phyloP scores from a whole-genome alignment of 2,888 invertebrate genomes.

The Allophyes oxyacanthae region DNA sequence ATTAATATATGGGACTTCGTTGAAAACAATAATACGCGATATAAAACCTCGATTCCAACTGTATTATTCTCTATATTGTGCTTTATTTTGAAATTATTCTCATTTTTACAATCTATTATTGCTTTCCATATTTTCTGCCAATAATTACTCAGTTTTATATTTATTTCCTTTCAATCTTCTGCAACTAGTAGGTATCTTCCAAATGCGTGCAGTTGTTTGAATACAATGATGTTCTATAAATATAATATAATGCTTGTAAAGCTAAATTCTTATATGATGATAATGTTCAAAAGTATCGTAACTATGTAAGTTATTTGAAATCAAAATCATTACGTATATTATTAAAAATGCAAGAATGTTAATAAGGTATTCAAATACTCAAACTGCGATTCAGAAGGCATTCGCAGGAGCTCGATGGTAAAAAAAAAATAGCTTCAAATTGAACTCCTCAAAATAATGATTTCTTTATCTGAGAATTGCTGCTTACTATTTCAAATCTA shows the following conservation, averaged over 20 bases:
- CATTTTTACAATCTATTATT: background rate
- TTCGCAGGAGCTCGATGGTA: background rate
- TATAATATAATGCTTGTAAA: background rate
- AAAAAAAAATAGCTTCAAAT: conserved; percentile 4
- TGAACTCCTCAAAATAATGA: background rate
- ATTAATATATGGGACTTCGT: no score
- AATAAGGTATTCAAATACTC: conserved; percentile 4
- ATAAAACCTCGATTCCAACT: no score
- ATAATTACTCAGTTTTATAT: background rate
- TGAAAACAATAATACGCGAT: no score
- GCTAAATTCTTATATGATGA: conserved; percentile 7
- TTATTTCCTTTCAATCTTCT: background rate
- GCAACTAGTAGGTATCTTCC: background rate
- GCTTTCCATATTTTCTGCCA: background rate
- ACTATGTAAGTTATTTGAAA: conserved; percentile 4
- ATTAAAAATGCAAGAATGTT: conserved; percentile 2
- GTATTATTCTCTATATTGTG: no score
- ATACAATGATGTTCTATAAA: conserved; percentile 1
- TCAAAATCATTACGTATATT: background rate
- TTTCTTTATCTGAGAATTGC: conserved; percentile 12
- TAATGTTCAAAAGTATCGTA: conserved; percentile 3
- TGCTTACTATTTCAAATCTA: conserved; percentile 31
- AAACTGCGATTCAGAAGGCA: background rate
- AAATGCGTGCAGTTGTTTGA: background rate
- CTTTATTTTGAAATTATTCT: no score